Base-by-base conservation (phyloP, 2,797 vertebrate genomes). In the Zonotrichia albicollis region DNA sequence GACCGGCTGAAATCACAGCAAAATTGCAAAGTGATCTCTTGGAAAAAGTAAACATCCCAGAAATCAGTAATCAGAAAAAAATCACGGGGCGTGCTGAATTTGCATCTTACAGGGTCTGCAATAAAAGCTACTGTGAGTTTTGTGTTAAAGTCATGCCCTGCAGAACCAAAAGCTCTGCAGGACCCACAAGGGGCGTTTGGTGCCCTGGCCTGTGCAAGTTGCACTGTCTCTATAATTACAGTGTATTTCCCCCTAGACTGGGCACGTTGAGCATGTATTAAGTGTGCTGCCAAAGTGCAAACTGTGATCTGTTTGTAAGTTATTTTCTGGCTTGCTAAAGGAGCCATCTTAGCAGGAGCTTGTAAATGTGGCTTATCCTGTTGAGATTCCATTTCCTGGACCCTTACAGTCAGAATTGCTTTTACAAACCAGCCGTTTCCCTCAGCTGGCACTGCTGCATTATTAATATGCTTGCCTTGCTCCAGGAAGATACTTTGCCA, bases 311-410 rank as follows among this genome's bases (percentile, higher is more conserved):
- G 45, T 64, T 94, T 88, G 12, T 36, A 79, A 76, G 57, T 90
- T 93, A 91, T 71, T 90, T 94, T 93, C 93, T 88, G 55, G 53
- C 74, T 93, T 87, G 67, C 83, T 88, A 16, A 84, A 76, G 71
- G 34, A 95, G 38, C 84, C 34, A 29, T 88, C 76, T 81, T 94
- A 94, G 94, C 77, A 93, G 89, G 77, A 87, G 83, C 74, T 75
- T 91, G 34, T 91, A 82, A 94, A 64, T 82, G 64, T 94, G 87
- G 76, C 57, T 94, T 91, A 71, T 71, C 74, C 83, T 90, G 85
- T 95, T 94, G 93, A 84, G 87, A 93, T 93, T 95, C 66, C 89
- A 90, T 95, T 96, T 96, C 89, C 89, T 80, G 85, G 77, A 84
- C 83, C 57, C 62, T 89, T 90, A 32, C 18, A 89, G 67, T 46